phyloP scores from a whole-genome alignment of 1,140 invertebrate genomes.

The Choristoneura fumiferana region DNA sequence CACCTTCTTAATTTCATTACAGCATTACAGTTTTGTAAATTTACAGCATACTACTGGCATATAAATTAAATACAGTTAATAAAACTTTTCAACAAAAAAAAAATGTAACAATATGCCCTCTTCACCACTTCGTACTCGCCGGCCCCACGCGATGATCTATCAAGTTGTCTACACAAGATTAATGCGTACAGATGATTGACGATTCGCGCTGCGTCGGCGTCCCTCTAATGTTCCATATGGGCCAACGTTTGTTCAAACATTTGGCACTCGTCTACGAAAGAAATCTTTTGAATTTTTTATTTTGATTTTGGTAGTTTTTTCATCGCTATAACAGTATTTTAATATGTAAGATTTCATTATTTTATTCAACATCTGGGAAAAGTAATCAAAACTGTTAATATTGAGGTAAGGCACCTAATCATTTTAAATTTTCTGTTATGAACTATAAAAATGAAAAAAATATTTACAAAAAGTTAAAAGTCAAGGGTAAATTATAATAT shows the following conservation, averaged over 20 bases:
- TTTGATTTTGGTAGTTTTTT: background rate
- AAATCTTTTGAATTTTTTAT: background rate
- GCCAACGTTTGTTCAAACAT: constrained; percentile 41
- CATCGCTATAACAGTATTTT: no score
- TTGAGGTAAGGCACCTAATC: no score
- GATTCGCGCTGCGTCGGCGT: constrained; percentile 66
- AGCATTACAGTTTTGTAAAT: no score
- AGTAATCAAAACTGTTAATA: no score
- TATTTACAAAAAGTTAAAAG: no score
- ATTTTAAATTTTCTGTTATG: no score
- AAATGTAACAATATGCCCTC: constrained; percentile 19
- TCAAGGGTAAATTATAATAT: no score
- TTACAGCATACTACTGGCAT: no score
- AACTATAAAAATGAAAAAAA: no score
- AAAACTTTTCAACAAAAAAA: constrained; percentile 44
- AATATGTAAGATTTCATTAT: no score
- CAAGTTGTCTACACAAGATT: constrained; percentile 77
- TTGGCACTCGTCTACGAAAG: background rate
- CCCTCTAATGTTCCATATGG: constrained; percentile 61
- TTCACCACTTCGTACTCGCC: constrained; percentile 26
- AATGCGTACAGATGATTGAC: constrained; percentile 76
- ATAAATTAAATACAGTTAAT: background rate
- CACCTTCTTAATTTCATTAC: no score
- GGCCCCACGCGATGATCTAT: constrained; percentile 67
- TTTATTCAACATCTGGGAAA: no score